Evolutionary conservation across 2,113 vertebrate genomes (phyloP), one percentile per base, ranked within the genome.

Genomic region (Paradoxurus hermaphroditus): DNA sequence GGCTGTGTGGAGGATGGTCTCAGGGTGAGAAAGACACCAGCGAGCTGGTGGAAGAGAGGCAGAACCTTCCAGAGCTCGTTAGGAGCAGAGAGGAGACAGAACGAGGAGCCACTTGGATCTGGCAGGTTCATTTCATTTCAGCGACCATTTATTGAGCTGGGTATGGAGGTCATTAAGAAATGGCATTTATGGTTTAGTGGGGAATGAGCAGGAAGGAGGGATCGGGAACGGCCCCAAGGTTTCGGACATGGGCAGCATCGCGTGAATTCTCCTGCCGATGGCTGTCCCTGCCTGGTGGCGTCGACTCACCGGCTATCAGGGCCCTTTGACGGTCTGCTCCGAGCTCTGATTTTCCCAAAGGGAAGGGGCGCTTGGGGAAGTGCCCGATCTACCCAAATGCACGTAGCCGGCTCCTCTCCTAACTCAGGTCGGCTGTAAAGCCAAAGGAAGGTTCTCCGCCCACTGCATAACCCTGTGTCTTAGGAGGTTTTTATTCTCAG

Each of bases 401-500:
- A 25, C 62, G 56, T 12, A 29, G 59, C 67, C 15, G 9, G 27
- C 27, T 68, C 29, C 34, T 72, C 21, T 75, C 36, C 39, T 51
- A 41, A 82, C 51, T 81, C 34, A 25, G 63, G 41, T 67, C 21
- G 27, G 15, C 72, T 63, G 1, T 62, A 90, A 62, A 92, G n/a
- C 85, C 31, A 53, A 67, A 63, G 9, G 84, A 70, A 91, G 65
- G 49, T 6, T 86, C 49, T 65, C 75, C 34, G 77, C 91, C 36
- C 11, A 3, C 68, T 49, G 23, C 29, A 23, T 34, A 73, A 62
- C 25, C 46, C 56, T 97, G 78, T 41, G 63, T 92, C 85, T 95
- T 62, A 78, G 86, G 87, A 96, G 62, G 49, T 56, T 85, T 90
- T 81, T 95, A 36, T 56, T 73, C 31, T 79, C 94, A 62, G 70